Conservation (phyloP, 2,113 vertebrate genomes). For the Mus spicilegus region DNA sequence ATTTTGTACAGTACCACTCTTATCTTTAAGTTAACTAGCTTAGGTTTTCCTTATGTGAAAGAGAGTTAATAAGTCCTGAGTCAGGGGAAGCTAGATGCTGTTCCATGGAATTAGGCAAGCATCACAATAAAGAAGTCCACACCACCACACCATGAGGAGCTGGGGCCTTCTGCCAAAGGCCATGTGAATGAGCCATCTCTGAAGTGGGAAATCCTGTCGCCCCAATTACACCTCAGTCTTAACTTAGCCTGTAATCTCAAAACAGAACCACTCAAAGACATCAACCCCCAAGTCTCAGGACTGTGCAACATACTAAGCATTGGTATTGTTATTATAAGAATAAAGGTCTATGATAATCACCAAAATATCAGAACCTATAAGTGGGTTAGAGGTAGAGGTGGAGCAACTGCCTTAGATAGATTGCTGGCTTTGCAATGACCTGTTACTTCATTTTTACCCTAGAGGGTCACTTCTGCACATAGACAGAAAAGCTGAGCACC, state of each 20-base stretch:
- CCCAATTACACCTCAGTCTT: background rate
- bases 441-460: too few relatives aligned
- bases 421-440: background rate
- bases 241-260: background rate
- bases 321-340: background rate
- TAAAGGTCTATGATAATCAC: background rate
- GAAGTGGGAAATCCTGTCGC: background rate
- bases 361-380: background rate
- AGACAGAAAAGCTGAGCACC: background rate
- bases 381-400: background rate
- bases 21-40: background rate
- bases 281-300: background rate
- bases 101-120: background rate
- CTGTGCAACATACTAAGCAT: background rate
- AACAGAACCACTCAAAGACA: background rate
- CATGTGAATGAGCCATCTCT: fast-evolving
- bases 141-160: too few relatives aligned
- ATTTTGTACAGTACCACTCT: too few relatives aligned
- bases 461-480: too few relatives aligned
- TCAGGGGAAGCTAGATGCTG: background rate
- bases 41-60: background rate
- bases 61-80: background rate
- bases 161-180: background rate
- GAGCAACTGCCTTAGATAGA: too few relatives aligned
- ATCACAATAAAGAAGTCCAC: background rate